These are phyloP conservation scores for Montipora efflorescens DNA, from an alignment of 64 coral and sea anemone genomes.

Conservation along the genomic window DNA sequence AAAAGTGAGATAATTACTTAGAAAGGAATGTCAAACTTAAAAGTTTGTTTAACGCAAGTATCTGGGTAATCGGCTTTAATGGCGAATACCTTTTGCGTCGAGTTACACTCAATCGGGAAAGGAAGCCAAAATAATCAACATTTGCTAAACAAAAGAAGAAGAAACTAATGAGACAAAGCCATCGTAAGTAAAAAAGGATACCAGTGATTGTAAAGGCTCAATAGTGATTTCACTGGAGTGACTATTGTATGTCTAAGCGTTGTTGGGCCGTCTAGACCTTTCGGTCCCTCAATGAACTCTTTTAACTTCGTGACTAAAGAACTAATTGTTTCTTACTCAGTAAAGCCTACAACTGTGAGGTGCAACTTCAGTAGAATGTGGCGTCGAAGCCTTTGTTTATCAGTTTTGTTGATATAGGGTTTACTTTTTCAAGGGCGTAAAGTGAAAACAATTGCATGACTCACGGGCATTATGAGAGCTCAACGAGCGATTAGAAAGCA, in stretches of 20 bases:
- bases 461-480: no score
- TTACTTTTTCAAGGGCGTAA: not conserved
- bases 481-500: no score
- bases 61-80: slow-evolving; percentile 14
- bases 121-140: not conserved
- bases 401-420: not conserved
- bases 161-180: not conserved
- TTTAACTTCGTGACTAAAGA: not conserved
- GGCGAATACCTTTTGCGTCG: not conserved
- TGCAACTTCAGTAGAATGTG: slow-evolving; percentile 13
- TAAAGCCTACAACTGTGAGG: not conserved
- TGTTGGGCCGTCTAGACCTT: not conserved
- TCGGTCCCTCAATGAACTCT: not conserved
- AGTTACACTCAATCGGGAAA: not conserved
- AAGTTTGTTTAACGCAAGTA: not conserved
- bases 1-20: not conserved
- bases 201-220: not conserved
- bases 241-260: not conserved
- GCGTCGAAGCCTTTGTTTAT: not conserved
- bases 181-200: not conserved
- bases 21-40: not conserved
- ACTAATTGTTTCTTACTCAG: not conserved
- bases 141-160: not conserved
- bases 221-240: not conserved
- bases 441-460: no score